Percentiles rank a stretch among this genome's conserved stretches.
phyloP scores from a whole-genome alignment of 1,140 invertebrate species.

The Plodia interpunctella region DNA sequence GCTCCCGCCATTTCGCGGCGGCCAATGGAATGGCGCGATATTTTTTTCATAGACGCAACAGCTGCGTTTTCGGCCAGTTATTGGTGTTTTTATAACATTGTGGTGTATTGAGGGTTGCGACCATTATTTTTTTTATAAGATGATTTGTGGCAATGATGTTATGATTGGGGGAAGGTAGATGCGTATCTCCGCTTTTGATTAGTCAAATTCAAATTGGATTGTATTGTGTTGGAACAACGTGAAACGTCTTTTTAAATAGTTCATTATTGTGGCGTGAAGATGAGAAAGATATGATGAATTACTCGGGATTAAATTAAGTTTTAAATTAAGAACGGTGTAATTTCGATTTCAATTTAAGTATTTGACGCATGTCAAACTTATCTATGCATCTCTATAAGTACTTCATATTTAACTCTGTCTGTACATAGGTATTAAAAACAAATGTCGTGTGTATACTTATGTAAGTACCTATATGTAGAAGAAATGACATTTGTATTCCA shows the following conservation, averaged over 20 bases:
- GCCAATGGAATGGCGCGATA: conserved; percentile 45
- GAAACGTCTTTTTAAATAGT: conserved; percentile 2
- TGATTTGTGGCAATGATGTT: conserved; percentile 44
- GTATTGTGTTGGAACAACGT: not conserved
- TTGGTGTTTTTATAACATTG: conserved; percentile 58
- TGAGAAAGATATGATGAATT: conserved; percentile 1
- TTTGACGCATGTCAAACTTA: not conserved
- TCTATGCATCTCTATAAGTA: too few species aligned
- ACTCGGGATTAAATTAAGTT: not conserved
- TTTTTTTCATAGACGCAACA: conserved; percentile 57
- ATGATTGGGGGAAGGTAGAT: conserved; percentile 28
- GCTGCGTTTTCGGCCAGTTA: conserved; percentile 57
- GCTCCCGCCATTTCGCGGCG: conserved; percentile 45
- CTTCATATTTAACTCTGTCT: too few species aligned
- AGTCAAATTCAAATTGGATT: not conserved
- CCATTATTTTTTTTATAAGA: conserved; percentile 30
- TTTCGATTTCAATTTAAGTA: not conserved
- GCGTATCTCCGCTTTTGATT: conserved; percentile 8
- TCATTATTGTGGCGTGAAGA: conserved; percentile 4
- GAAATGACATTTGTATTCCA: too few species aligned
- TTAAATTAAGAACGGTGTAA: not conserved
- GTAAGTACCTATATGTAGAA: not conserved
- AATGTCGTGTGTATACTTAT: too few species aligned
- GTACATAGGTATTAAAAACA: too few species aligned
- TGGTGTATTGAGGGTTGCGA: conserved; percentile 27